Evolutionary conservation across 2,797 vertebrate species (phyloP).

Genomic region (Bryconaethiops microstoma): DNA sequence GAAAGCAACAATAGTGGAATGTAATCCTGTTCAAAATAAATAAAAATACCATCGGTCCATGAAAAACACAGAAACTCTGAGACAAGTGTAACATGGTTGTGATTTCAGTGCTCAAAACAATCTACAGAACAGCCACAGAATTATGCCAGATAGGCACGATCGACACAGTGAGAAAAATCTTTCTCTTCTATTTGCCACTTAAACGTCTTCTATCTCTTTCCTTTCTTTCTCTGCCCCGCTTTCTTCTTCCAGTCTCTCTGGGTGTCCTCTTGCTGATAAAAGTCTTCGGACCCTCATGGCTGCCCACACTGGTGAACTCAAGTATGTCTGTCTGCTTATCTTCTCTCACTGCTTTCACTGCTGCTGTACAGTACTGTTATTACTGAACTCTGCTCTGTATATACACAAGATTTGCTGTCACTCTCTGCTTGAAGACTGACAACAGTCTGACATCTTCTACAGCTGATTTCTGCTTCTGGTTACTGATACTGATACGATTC

Average conservation of each 20-base stretch:
- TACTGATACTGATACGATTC: neutral
- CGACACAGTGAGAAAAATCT: slow-evolving; percentile 6
- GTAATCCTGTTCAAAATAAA: no score
- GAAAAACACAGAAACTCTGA: no score
- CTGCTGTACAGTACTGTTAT: slow-evolving; percentile 38
- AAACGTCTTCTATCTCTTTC: slow-evolving; percentile 54
- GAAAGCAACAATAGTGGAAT: no score
- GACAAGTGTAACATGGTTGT: no score
- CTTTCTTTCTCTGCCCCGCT: slow-evolving; percentile 51
- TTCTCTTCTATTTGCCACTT: slow-evolving; percentile 43
- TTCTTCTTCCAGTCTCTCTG: slow-evolving; percentile 96
- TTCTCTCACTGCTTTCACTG: slow-evolving; percentile 55
- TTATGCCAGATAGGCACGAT: neutral
- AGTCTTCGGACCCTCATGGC: slow-evolving; percentile 99
- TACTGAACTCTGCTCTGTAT: slow-evolving; percentile 8
- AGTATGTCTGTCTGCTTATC: slow-evolving; percentile 88
- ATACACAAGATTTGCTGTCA: neutral
- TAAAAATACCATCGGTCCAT: no score
- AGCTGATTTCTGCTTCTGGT: neutral
- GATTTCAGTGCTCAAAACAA: neutral
- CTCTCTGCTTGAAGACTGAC: neutral
- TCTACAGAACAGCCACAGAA: neutral
- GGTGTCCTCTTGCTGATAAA: slow-evolving; percentile 99
- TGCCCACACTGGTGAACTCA: slow-evolving; percentile 99
- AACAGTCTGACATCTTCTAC: neutral